Evolutionary conservation across 2,888 invertebrate species (phyloP).

Genomic region (Itoplectis maculator): DNA sequence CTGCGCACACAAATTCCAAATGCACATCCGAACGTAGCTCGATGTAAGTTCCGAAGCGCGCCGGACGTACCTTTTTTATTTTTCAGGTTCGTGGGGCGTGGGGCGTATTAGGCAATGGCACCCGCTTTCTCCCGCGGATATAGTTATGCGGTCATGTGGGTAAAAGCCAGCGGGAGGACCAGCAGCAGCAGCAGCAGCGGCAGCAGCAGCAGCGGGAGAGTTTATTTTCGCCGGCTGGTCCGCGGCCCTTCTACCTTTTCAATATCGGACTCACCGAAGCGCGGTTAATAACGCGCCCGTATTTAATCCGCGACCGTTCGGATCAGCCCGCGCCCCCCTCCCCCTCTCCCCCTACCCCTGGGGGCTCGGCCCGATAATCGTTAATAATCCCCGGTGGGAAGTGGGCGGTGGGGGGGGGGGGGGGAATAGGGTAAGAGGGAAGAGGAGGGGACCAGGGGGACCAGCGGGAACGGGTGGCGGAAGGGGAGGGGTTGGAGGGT

Average conservation of each 20-base stretch:
- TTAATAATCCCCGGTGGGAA: conserved; percentile 73
- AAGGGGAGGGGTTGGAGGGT: background rate
- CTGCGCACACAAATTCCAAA: background rate
- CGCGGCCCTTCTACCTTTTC: conserved; percentile 67
- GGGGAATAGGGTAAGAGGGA: background rate
- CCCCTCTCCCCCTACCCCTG: conserved; percentile 1
- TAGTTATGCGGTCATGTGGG: conserved; percentile 24
- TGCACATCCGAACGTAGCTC: background rate
- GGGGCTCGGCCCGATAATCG: conserved; percentile 73
- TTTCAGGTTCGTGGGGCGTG: background rate
- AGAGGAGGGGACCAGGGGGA: conserved; percentile 38
- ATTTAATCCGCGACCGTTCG: conserved; percentile 71
- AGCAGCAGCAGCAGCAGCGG: background rate
- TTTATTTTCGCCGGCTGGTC: conserved; percentile 57
- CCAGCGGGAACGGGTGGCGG: no score
- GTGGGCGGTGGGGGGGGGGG: background rate
- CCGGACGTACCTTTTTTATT: background rate
- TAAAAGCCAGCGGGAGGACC: conserved; percentile 44
- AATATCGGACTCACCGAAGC: conserved; percentile 67
- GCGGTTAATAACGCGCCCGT: conserved; percentile 68
- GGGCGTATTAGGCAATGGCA: conserved; percentile 10
- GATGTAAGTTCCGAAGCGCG: background rate
- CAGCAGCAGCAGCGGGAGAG: conserved; percentile 24
- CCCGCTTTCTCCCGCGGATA: background rate
- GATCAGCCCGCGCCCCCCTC: conserved; percentile 24